Base-by-base conservation (phyloP, 2,113 vertebrate genomes). In the Anoplopoma fimbria region DNA sequence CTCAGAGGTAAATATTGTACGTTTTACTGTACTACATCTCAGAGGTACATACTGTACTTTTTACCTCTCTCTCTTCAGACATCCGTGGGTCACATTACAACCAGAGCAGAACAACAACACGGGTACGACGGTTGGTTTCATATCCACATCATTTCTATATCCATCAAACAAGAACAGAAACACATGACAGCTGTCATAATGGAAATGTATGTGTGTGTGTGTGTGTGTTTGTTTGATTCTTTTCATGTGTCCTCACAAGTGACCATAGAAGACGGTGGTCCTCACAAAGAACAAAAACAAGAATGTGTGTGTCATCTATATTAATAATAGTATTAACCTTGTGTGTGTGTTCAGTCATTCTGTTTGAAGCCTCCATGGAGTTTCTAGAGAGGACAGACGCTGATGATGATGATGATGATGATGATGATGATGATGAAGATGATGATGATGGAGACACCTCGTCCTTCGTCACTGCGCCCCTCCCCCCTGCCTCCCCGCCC, bases 291-390 rank as follows among this genome's bases (percentile, higher is more conserved):
- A n/a, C n/a, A n/a, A n/a, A n/a, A n/a, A n/a, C n/a, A n/a, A n/a
- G 9, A 10, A 10, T 40, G 9, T 40, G 9, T 40, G 7, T 40
- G 8, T 40, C n/a, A n/a, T n/a, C n/a, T n/a, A n/a, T n/a, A n/a
- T n/a, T n/a, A n/a, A n/a, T n/a, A n/a, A n/a, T n/a, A n/a, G n/a
- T n/a, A n/a, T n/a, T n/a, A n/a, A n/a, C n/a, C n/a, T n/a, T n/a
- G 38, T 40, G 38, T 40, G 36, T 36, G 36, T 36, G 5, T 36
- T 1, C 83, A 92, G 87, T 55, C 1, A 42, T 90, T 13, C 82
- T 96, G n/a, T 95, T 94, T 49, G 89, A 94, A 29, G 92, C 94
- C 0, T 94, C 95, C 2, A 91, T 95, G 93, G 95, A 96, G 93
- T 96, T 96, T 57, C 81, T 95, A 1, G 64, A 94, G 17, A 88